A percentile compares a stretch with the other conserved stretches of the same genome.
Evolutionary conservation across 2,888 invertebrate species (phyloP).

Genomic region (Pandemis heparana): DNA sequence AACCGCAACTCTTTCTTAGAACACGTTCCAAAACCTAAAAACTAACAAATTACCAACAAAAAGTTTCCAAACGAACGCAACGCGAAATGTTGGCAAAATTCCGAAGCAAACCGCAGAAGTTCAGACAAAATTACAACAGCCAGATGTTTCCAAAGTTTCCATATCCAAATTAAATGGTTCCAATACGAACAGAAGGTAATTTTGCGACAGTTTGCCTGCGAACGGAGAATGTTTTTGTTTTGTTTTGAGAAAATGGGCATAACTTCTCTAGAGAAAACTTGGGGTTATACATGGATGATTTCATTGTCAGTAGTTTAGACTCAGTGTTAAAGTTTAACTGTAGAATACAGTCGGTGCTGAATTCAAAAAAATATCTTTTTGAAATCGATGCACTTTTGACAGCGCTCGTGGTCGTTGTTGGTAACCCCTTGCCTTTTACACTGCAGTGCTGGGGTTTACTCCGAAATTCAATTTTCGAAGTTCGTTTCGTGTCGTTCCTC

Average conservation of each 20-base stretch:
- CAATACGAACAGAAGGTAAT: constrained; percentile 30
- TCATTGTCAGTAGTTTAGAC: not conserved
- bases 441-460: no score
- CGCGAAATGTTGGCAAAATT: constrained; percentile 18
- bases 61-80: not conserved
- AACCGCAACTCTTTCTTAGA: not conserved
- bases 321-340: not conserved
- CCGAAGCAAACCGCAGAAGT: constrained; percentile 15
- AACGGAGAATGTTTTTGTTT: not conserved
- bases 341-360: no score
- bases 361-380: no score
- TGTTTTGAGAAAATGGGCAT: not conserved
- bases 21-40: constrained; percentile 4
- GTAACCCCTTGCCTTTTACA: no score
- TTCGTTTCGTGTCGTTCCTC: no score
- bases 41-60: constrained; percentile 1
- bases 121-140: constrained; percentile 17
- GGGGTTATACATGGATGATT: not conserved
- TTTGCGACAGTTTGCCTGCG: not conserved
- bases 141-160: constrained; percentile 34
- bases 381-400: no score
- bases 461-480: no score
- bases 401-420: no score
- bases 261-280: not conserved
- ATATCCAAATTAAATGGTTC: constrained; percentile 23